phyloP scores from a whole-genome alignment of 2,888 invertebrate genomes.

The Drosophila yooni region DNA sequence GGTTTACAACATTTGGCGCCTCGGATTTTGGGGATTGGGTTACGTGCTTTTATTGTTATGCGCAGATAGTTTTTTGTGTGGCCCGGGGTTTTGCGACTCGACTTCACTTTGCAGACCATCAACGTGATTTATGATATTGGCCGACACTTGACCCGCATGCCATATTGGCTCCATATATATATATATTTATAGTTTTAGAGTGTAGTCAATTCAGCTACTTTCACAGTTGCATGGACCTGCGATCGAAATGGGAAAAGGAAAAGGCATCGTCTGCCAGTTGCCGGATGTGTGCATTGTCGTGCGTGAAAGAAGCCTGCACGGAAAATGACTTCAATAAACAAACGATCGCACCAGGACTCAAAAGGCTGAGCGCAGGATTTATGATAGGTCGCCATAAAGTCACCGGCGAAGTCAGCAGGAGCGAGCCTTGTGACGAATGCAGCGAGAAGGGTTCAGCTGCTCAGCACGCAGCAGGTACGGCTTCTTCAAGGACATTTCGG shows the following conservation, averaged over 20 bases:
- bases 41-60: constrained; percentile 57
- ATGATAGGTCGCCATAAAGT: constrained; percentile 59
- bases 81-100: constrained; percentile 28
- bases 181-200: constrained; percentile 1
- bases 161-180: constrained; percentile 37
- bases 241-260: constrained; percentile 5
- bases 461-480: constrained; percentile 58
- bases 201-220: constrained; percentile 41
- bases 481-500: constrained; percentile 58
- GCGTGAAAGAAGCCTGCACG: constrained; percentile 30
- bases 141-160: constrained; percentile 61
- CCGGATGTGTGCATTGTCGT: constrained; percentile 43
- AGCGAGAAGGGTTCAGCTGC: constrained; percentile 63
- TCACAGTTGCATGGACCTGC: constrained; percentile 35
- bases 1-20: constrained; percentile 47
- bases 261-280: constrained; percentile 17
- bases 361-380: constrained; percentile 45
- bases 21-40: constrained; percentile 14
- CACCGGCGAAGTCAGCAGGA: constrained; percentile 54
- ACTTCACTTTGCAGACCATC: constrained; percentile 43
- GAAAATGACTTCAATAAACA: constrained; percentile 59
- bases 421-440: constrained; percentile 58
- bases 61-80: constrained; percentile 35
- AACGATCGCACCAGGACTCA: constrained; percentile 23
- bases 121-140: constrained; percentile 69